phyloP scores from a whole-genome alignment of 2,797 vertebrate species.

The Orestias chungarensis region DNA sequence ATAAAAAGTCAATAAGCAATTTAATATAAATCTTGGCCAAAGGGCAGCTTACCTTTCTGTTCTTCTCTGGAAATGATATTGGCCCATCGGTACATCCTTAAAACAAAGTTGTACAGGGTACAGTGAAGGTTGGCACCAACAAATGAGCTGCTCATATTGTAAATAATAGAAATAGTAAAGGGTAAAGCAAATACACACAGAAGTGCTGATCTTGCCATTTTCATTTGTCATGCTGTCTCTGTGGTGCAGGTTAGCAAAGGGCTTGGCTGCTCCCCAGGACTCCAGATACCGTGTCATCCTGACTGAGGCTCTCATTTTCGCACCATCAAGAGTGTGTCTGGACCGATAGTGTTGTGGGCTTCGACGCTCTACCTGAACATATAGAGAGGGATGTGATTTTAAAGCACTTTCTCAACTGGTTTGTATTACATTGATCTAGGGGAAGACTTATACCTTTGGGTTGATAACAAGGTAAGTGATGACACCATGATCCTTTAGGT shows the following conservation, averaged over 20 bases:
- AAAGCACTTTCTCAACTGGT: not conserved
- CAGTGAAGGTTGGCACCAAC: slow-evolving; percentile 21
- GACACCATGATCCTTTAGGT: slow-evolving; percentile 91
- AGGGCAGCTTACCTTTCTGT: slow-evolving; percentile 82
- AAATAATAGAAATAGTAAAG: slow-evolving; percentile 10
- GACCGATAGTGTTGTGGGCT: slow-evolving; percentile 90
- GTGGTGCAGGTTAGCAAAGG: slow-evolving; percentile 85
- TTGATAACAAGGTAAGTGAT: slow-evolving; percentile 94
- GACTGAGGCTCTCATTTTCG: slow-evolving; percentile 94
- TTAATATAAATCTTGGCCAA: not conserved
- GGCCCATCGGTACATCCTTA: slow-evolving; percentile 93
- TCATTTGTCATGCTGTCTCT: slow-evolving; percentile 94
- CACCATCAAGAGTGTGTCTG: slow-evolving; percentile 84
- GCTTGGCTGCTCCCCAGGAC: slow-evolving; percentile 95
- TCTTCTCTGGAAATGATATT: slow-evolving; percentile 91
- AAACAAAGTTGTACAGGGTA: slow-evolving; percentile 32
- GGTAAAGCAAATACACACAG: slow-evolving; percentile 75
- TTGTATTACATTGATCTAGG: not conserved
- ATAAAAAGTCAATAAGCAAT: slow-evolving; percentile 31
- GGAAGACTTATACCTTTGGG: slow-evolving; percentile 80
- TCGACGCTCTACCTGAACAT: slow-evolving; percentile 83
- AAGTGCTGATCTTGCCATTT: slow-evolving; percentile 94
- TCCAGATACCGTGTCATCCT: slow-evolving; percentile 96
- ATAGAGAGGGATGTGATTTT: not conserved
- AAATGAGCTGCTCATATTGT: slow-evolving; percentile 2